phyloP scores from a whole-genome alignment of 2,113 vertebrate species.

The Rhinoderma darwinii region DNA sequence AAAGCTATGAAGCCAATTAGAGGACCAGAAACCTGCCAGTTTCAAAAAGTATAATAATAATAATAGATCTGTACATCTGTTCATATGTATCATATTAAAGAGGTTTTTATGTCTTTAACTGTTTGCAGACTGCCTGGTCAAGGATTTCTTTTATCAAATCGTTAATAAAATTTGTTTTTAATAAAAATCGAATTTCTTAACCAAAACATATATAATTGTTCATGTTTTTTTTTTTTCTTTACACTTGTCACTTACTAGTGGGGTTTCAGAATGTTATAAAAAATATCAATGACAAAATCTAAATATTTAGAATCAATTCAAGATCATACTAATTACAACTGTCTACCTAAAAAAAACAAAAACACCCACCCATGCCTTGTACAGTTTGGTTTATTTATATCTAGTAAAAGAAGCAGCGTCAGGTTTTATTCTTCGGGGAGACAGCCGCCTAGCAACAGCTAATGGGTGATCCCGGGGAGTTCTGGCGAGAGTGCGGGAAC shows the following conservation, averaged over 20 bases:
- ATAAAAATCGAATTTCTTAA: background rate
- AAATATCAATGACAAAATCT: background rate
- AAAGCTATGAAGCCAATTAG: slow-evolving; percentile 78
- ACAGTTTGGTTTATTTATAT: no score
- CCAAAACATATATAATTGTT: background rate
- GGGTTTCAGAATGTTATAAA: background rate
- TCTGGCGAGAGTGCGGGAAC: no score
- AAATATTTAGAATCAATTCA: background rate
- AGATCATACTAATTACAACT: no score
- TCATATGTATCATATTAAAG: slow-evolving; percentile 65
- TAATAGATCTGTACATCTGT: slow-evolving; percentile 70
- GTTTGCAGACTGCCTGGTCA: slow-evolving; percentile 63
- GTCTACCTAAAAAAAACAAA: no score
- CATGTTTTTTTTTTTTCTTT: background rate
- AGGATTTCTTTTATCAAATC: background rate
- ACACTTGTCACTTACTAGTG: background rate
- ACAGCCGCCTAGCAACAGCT: no score
- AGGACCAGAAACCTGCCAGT: slow-evolving; percentile 73
- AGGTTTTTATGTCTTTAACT: slow-evolving; percentile 68
- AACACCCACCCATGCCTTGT: no score
- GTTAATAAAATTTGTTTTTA: background rate
- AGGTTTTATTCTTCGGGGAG: no score
- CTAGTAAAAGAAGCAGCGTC: no score
- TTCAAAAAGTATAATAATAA: slow-evolving; percentile 63
- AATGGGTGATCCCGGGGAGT: no score